These are phyloP conservation scores for Agrotis exclamationis DNA, from an alignment of 2,888 invertebrate species.

Conservation along the genomic window DNA sequence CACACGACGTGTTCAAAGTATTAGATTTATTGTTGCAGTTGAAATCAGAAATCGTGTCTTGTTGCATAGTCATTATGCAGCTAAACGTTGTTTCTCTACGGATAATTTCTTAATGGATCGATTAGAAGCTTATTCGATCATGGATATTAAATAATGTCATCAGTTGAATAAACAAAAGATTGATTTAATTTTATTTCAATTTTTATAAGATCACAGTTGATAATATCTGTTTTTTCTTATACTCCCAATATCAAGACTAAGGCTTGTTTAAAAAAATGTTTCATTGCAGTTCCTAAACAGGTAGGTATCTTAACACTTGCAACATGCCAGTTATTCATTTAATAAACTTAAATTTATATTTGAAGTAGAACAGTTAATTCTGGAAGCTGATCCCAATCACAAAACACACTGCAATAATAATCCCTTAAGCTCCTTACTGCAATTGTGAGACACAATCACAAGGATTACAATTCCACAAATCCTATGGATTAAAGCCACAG, in stretches of 20 bases:
- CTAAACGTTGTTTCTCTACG: constrained; percentile 65
- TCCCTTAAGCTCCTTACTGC: constrained; percentile 30
- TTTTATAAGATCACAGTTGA: background rate
- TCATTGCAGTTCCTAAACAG: too few species aligned
- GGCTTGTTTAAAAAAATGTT: too few species aligned
- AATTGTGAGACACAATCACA: constrained; percentile 13
- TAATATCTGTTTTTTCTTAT: background rate
- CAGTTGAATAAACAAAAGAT: background rate
- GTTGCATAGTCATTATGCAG: constrained; percentile 73
- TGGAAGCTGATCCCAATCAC: constrained; percentile 7
- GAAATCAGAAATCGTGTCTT: constrained; percentile 78
- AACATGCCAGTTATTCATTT: background rate
- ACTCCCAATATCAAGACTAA: too few species aligned
- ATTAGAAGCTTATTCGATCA: constrained; percentile 49
- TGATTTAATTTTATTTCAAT: background rate
- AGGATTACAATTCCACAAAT: constrained; percentile 40
- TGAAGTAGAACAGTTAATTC: background rate
- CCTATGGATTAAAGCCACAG: constrained; percentile 40
- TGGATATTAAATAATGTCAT: constrained; percentile 23
- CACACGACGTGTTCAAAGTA: constrained; percentile 67
- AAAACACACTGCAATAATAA: constrained; percentile 32
- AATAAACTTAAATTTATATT: background rate
- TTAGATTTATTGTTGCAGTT: constrained; percentile 75
- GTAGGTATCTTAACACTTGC: too few species aligned
- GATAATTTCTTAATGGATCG: constrained; percentile 61